Evolutionary conservation across 2,113 vertebrate species (phyloP).

Genomic region (Chelonoidis abingdonii): DNA sequence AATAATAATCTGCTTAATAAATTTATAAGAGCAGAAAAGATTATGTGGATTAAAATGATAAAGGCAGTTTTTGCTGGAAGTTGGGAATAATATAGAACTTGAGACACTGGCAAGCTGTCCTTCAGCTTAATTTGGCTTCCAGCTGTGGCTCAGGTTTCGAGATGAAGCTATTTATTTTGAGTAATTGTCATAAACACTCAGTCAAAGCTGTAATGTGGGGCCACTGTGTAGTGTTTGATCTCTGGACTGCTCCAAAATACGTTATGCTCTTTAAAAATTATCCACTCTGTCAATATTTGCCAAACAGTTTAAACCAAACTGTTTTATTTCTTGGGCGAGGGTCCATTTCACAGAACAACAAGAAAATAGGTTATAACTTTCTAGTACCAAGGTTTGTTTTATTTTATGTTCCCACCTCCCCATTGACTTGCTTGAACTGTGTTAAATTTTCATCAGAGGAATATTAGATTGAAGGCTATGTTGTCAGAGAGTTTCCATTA

Average conservation of each 20-base stretch:
- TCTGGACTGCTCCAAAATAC: conserved; percentile 43
- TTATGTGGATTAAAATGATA: conserved; percentile 55
- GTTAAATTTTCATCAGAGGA: not conserved
- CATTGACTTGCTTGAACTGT: not conserved
- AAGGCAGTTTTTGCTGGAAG: conserved; percentile 39
- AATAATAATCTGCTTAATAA: conserved; percentile 65
- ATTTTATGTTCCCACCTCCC: not conserved
- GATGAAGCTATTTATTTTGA: conserved; percentile 58
- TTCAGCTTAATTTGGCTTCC: conserved; percentile 52
- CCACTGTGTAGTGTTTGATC: not conserved
- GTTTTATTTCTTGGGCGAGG: not conserved
- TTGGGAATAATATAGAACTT: conserved; percentile 6
- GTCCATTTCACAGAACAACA: not conserved
- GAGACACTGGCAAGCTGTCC: conserved; percentile 7
- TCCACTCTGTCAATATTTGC: not conserved
- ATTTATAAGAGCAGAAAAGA: conserved; percentile 61
- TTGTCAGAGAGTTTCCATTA: not conserved
- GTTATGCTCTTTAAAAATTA: not conserved
- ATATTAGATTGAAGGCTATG: not conserved
- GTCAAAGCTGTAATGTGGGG: not conserved
- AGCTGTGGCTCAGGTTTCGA: conserved; percentile 46
- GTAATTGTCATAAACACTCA: conserved; percentile 52
- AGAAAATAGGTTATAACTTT: not conserved
- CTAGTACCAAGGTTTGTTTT: too few relatives aligned
- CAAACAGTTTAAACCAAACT: not conserved